Conservation (phyloP, 2,113 vertebrate genomes). For the Pluvianellus socialis region DNA sequence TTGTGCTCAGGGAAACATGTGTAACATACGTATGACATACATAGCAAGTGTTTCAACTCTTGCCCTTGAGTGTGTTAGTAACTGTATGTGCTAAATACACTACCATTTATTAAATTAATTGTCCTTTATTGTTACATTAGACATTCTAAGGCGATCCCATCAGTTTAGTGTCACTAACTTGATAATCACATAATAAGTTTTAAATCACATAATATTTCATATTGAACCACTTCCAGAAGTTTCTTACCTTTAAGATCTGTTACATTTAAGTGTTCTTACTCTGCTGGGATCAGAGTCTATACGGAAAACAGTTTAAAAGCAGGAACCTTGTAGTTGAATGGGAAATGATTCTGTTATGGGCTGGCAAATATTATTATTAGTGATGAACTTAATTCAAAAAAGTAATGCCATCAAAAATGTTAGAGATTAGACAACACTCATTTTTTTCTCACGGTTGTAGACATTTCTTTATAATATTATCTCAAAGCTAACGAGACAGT, state of each 20-base stretch:
- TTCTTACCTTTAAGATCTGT: background rate
- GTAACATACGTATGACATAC: background rate
- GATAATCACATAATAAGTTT: conserved; percentile 18
- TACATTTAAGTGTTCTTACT: background rate
- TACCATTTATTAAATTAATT: conserved; percentile 47
- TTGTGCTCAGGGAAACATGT: background rate
- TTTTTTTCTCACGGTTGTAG: background rate
- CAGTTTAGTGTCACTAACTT: background rate
- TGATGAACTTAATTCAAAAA: background rate
- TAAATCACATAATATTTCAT: conserved; percentile 1
- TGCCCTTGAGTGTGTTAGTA: background rate
- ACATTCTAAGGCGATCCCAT: background rate
- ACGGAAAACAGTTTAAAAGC: background rate
- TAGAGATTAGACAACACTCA: background rate
- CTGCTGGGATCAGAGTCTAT: background rate
- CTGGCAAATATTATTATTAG: background rate
- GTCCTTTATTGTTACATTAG: conserved; percentile 13
- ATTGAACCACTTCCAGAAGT: background rate
- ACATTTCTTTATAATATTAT: conserved; percentile 61
- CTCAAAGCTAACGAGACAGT: conserved; percentile 47
- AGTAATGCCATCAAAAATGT: background rate
- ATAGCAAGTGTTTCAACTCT: conserved; percentile 11
- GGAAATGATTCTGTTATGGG: background rate
- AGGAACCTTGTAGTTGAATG: background rate
- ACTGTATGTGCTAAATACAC: conserved; percentile 26